Conservation (phyloP, 2,888 invertebrate species). For the Meandrusa payeni region DNA sequence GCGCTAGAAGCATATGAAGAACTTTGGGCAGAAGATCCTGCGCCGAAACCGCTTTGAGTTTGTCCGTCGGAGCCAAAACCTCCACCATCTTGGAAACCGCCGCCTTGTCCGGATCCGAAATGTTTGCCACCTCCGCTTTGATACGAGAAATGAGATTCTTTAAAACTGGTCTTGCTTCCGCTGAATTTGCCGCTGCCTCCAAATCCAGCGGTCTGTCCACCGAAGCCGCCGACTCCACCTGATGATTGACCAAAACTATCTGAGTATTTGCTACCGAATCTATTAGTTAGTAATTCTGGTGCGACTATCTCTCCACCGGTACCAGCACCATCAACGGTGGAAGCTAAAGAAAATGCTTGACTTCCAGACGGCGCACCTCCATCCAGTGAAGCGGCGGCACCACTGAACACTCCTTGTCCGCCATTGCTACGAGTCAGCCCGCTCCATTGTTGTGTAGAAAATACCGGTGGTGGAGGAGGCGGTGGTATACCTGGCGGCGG, state of each 20-base stretch:
- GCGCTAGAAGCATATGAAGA: slow-evolving; percentile 21
- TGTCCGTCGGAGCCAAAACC: slow-evolving; percentile 9
- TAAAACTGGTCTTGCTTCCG: slow-evolving; percentile 30
- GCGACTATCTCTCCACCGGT: not conserved
- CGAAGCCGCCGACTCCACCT: slow-evolving; percentile 16
- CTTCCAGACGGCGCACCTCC: slow-evolving; percentile 36
- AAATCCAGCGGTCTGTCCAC: slow-evolving; percentile 19
- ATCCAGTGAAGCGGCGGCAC: slow-evolving; percentile 44
- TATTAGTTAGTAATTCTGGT: slow-evolving; percentile 4
- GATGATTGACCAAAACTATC: slow-evolving; percentile 22
- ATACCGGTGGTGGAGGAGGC: slow-evolving; percentile 37
- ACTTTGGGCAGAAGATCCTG: slow-evolving; percentile 19
- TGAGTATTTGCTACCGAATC: slow-evolving; percentile 11
- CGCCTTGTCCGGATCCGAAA: slow-evolving; percentile 23
- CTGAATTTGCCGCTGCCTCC: slow-evolving; percentile 25
- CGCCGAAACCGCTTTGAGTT: slow-evolving; percentile 8
- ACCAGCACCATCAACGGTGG: slow-evolving; percentile 32
- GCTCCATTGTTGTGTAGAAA: slow-evolving; percentile 55
- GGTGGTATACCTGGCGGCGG: slow-evolving; percentile 30
- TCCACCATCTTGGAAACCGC: slow-evolving; percentile 16
- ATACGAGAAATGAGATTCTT: slow-evolving; percentile 39
- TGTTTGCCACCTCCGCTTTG: slow-evolving; percentile 32
- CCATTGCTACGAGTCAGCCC: slow-evolving; percentile 43
- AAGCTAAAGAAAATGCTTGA: slow-evolving; percentile 46
- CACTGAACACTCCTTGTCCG: slow-evolving; percentile 55